Evolutionary conservation across 2,888 invertebrate species (phyloP).

Genomic region (Calliopum simillimum): DNA sequence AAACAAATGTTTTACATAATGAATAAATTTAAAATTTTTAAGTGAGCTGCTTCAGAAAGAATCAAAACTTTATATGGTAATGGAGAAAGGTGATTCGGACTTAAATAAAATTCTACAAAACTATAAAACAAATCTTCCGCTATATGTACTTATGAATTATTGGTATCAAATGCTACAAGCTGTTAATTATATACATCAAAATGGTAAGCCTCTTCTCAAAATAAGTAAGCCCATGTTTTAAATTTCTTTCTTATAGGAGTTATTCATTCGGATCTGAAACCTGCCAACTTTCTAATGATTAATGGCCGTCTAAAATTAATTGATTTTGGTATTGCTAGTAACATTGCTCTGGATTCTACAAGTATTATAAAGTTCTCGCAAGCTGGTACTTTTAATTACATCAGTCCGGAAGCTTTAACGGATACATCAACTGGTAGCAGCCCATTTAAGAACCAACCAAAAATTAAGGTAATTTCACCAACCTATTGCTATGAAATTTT

Average conservation of each 20-base stretch:
- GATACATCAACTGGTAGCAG: conserved; percentile 70
- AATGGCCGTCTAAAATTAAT: conserved; percentile 90
- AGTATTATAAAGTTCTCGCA: conserved; percentile 86
- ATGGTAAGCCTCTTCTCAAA: conserved; percentile 70
- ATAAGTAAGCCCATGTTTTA: background rate
- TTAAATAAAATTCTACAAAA: conserved; percentile 80
- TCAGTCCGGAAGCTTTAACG: conserved; percentile 92
- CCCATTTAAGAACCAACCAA: conserved; percentile 67
- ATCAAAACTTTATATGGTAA: conserved; percentile 82
- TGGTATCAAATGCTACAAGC: conserved; percentile 95
- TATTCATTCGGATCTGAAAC: conserved; percentile 96
- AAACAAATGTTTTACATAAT: background rate
- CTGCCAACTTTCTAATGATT: conserved; percentile 93
- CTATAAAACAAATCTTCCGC: conserved; percentile 72
- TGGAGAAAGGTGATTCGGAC: conserved; percentile 95
- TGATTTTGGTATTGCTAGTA: conserved; percentile 96
- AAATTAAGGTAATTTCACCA: conserved; percentile 66
- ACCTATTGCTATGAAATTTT: background rate
- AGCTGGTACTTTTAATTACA: conserved; percentile 93
- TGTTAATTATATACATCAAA: conserved; percentile 89
- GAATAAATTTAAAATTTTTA: conserved; percentile 36
- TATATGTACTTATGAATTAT: conserved; percentile 85
- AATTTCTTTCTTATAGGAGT: conserved; percentile 73
- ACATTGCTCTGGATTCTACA: conserved; percentile 88
- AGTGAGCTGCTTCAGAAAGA: conserved; percentile 76